Conservation (phyloP, 2,888 invertebrate species). For the Lasioglossum vierecki region DNA sequence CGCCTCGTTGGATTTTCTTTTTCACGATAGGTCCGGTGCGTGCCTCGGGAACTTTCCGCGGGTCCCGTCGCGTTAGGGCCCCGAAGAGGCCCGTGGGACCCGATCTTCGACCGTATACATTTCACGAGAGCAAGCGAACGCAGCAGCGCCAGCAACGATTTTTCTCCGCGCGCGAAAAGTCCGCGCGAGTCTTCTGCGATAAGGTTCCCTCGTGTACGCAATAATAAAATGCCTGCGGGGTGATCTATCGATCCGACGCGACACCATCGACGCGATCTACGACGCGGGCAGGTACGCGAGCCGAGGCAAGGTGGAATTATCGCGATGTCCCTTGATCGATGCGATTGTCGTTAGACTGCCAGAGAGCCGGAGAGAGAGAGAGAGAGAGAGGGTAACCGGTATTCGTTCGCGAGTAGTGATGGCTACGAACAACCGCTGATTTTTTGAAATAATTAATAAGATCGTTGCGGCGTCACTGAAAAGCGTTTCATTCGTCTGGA, state of each 20-base stretch:
- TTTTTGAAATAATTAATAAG: constrained; percentile 16
- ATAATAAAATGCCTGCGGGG: constrained; percentile 79
- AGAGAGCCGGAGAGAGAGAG: constrained; percentile 55
- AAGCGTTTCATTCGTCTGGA: neutral
- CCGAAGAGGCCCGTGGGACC: constrained; percentile 60
- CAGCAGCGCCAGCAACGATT: neutral
- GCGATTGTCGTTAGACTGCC: constrained; percentile 82
- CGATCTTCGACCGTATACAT: neutral
- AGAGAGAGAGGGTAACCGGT: constrained; percentile 74
- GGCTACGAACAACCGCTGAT: constrained; percentile 52
- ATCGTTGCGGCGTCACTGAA: neutral
- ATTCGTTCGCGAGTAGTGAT: constrained; percentile 74
- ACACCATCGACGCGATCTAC: constrained; percentile 58
- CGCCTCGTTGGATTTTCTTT: constrained; percentile 67
- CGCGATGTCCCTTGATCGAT: constrained; percentile 82
- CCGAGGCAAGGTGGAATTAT: constrained; percentile 79
- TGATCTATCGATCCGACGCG: constrained; percentile 78
- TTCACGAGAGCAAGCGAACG: neutral
- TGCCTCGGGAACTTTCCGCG: constrained; percentile 76
- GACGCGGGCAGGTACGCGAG: constrained; percentile 63
- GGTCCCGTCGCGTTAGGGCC: constrained; percentile 48
- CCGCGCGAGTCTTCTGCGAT: constrained; percentile 27
- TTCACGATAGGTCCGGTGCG: constrained; percentile 60
- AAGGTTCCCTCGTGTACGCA: constrained; percentile 36
- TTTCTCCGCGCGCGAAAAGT: neutral